Evolutionary conservation across 2,113 vertebrate genomes (phyloP), one percentile per base, ranked within the genome.

Genomic region (Brachyhypopomus gauderio): DNA sequence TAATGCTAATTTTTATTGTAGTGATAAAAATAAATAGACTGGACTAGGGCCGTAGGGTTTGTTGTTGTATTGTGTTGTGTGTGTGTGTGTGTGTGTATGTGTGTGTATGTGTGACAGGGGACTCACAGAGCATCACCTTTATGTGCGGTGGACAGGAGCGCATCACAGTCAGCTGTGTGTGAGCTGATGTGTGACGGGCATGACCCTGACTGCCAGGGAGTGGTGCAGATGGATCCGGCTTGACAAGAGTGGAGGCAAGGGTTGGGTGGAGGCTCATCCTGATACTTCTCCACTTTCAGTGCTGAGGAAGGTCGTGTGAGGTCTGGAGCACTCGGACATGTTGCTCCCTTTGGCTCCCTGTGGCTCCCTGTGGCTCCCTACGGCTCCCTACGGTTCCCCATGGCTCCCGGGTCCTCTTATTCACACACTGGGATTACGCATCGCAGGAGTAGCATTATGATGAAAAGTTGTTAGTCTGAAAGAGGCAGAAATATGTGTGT

Each of bases 21-120:
- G 91, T 91, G 92, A 92, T 93, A 93, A 93, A 94, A 93, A 93
- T 93, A 93, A 93, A 92, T 91, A 91, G 91, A 91, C 90, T 92
- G 86, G 82, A 86, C 79, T 66, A 74, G 25, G 88, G 92, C 91
- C 89, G 89, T 80, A 75, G 77, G 77, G 84, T 67, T 36, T 79
- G 62, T 72, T 70, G 64, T 75, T 52, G 73, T 72, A 56, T 62
- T 79, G 74, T n/a, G 56, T 56, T 45, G 9, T 45, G 41, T 20
- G 59, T 38, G 41, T 38, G 27, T 27, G 78, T 70, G 80, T 81
- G 76, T 81, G 48, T 56, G 59, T 76, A 72, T 74, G 52, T 60
- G 34, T 22, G 75, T 36, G 71, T 52, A 62, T 55, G 59, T 71
- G 71, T 22, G 77, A 72, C 59, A 64, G 75, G 23, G 58, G 14